phyloP scores from a whole-genome alignment of 2,888 invertebrate species.

The Nymphalis c-album region DNA sequence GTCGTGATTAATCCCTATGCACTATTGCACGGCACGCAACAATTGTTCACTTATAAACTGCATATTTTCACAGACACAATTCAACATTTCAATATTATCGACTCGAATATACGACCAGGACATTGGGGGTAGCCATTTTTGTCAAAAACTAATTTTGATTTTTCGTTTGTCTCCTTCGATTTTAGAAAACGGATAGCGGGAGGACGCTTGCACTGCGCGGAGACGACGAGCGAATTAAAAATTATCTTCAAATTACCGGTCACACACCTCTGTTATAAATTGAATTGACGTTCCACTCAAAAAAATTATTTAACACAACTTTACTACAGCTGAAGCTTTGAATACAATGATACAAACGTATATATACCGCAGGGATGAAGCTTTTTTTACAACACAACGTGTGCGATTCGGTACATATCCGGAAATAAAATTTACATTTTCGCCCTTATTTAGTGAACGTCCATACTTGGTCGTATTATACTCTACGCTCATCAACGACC shows the following conservation, averaged over 20 bases:
- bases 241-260: slow-evolving; percentile 41
- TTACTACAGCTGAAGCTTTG: slow-evolving; percentile 39
- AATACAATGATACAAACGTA: slow-evolving; percentile 37
- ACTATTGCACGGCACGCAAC: slow-evolving; percentile 77
- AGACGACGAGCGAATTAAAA: slow-evolving; percentile 48
- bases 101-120: slow-evolving; percentile 62
- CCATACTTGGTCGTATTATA: slow-evolving; percentile 61
- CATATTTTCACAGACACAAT: slow-evolving; percentile 73
- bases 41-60: slow-evolving; percentile 78
- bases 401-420: slow-evolving; percentile 49
- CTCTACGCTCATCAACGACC: slow-evolving; percentile 49
- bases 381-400: slow-evolving; percentile 41
- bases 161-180: slow-evolving; percentile 68
- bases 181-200: slow-evolving; percentile 64
- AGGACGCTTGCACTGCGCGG: slow-evolving; percentile 70
- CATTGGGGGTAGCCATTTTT: slow-evolving; percentile 76
- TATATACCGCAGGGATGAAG: slow-evolving; percentile 33
- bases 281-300: slow-evolving; percentile 33
- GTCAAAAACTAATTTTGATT: slow-evolving; percentile 66
- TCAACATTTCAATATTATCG: slow-evolving; percentile 67
- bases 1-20: slow-evolving; percentile 75
- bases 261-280: slow-evolving; percentile 37
- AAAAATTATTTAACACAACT: slow-evolving; percentile 32
- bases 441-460: slow-evolving; percentile 57
- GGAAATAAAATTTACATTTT: slow-evolving; percentile 55